These are phyloP conservation scores for Lophius americanus DNA, from an alignment of 2,797 vertebrate species.

Conservation along the genomic window DNA sequence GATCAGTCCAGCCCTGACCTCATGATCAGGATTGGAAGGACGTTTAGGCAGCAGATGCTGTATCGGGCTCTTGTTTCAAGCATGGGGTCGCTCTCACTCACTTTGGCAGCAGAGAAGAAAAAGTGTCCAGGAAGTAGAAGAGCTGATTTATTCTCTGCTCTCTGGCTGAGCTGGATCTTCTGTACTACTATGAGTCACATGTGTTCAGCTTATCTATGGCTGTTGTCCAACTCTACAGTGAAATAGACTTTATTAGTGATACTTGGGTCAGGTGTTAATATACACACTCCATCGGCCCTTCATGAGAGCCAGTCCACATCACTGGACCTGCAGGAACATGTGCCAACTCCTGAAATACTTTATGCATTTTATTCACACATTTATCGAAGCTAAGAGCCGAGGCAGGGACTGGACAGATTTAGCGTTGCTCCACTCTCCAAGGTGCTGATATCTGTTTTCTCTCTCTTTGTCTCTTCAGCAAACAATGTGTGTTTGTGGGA, in stretches of 20 bases:
- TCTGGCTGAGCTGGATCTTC: conserved; percentile 28
- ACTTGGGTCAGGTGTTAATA: no score
- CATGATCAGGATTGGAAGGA: conserved; percentile 63
- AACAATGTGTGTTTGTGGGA: no score
- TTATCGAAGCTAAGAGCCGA: no score
- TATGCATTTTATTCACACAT: no score
- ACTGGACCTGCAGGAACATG: no score
- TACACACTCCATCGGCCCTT: no score
- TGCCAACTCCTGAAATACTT: no score
- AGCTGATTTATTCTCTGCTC: conserved; percentile 46
- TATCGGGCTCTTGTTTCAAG: conserved; percentile 59
- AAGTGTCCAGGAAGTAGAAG: conserved; percentile 26
- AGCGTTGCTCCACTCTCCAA: no score
- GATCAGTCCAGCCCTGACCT: conserved; percentile 65
- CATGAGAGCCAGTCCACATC: no score
- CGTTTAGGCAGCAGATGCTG: conserved; percentile 55
- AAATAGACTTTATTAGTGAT: conserved; percentile 24
- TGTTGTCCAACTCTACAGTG: conserved; percentile 40
- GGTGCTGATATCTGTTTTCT: no score
- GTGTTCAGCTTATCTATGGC: conserved; percentile 27
- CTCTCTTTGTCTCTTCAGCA: no score
- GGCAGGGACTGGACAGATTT: no score
- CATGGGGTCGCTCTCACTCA: conserved; percentile 21
- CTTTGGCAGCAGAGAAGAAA: conserved; percentile 31
- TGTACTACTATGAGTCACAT: conserved; percentile 33